Percentiles rank a stretch among this genome's conserved stretches.
These are phyloP conservation scores for Archips crataeganus DNA, from an alignment of 2,888 invertebrate species.

Conservation along the genomic window DNA sequence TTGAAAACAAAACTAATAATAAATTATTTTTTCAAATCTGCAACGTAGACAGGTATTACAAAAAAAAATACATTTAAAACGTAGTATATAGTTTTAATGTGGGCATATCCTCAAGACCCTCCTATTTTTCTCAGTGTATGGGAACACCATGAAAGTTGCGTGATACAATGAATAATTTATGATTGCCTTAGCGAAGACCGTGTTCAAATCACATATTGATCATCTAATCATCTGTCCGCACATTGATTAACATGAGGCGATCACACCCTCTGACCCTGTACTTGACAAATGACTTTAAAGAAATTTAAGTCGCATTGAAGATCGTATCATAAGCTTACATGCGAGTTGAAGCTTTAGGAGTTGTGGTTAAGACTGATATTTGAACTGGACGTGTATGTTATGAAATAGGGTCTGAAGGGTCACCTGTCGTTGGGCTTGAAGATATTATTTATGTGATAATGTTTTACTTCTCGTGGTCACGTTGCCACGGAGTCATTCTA, in stretches of 20 bases:
- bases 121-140: conserved; percentile 12
- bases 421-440: conserved; percentile 33
- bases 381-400: neutral
- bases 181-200: conserved; percentile 25
- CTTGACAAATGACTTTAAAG: conserved; percentile 73
- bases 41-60: no score
- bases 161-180: conserved; percentile 40
- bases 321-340: neutral
- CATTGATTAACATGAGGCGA: conserved; percentile 74
- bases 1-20: no score
- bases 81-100: no score
- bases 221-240: conserved; percentile 62
- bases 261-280: conserved; percentile 70
- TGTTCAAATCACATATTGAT: conserved; percentile 58
- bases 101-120: neutral
- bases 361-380: neutral
- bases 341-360: neutral
- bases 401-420: conserved; percentile 34
- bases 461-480: conserved; percentile 1
- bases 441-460: conserved; percentile 30
- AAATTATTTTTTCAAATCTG: no score
- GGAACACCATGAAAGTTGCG: conserved; percentile 32
- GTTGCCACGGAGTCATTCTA: neutral
- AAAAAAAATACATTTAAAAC: no score
- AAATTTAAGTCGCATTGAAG: conserved; percentile 51